Evolutionary conservation across 2,888 invertebrate genomes (phyloP), one percentile per base, ranked within the genome.

Genomic region (Diadegma fenestrale): DNA sequence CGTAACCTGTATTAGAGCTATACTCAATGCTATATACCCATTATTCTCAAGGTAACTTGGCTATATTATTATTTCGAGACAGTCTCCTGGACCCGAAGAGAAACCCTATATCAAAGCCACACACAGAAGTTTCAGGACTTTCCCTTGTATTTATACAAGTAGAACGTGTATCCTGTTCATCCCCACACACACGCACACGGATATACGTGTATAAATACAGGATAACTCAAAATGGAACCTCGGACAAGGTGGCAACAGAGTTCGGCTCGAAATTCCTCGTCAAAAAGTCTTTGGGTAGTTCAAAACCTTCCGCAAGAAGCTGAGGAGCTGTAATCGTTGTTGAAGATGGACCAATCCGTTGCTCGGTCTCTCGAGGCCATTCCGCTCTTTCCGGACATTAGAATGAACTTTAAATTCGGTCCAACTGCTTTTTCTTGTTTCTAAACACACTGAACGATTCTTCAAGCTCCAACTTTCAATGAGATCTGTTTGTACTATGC

Each of bases 31-130:
- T 48, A 79, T 71, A 71, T 45, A 79, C 30, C 43, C 8, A 77
- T 51, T 45, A 61, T 37, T 45, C 71, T 71, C 48, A 17, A 19
- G 51, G n/a, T 73, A 73, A 41, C 61, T 22, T 61, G 61, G 22
- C 58, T 71, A 30, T 79, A 79, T 71, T 71, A 78, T 78, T 78
- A 79, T 79, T 71, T 71, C 79, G 79, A 48, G 61, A 48, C 33
- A 58, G 58, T 61, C 61, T 58, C 45, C 19, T 58, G 61, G n/a
- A 48, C 43, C 45, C 17, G 26, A n/a, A 58, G 72, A 37, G 43
- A 68, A 58, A 30, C 54, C 37, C 51, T 26, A 3, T 51, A 54
- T 54, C 54, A 43, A 43, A 68, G 43, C 19, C 17, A 54, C 14
- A 41, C 77, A 41, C 17, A 10, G 26, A 37, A 26, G 51, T 43